phyloP scores from a whole-genome alignment of 1,140 invertebrate genomes.

The Papilio helenus region DNA sequence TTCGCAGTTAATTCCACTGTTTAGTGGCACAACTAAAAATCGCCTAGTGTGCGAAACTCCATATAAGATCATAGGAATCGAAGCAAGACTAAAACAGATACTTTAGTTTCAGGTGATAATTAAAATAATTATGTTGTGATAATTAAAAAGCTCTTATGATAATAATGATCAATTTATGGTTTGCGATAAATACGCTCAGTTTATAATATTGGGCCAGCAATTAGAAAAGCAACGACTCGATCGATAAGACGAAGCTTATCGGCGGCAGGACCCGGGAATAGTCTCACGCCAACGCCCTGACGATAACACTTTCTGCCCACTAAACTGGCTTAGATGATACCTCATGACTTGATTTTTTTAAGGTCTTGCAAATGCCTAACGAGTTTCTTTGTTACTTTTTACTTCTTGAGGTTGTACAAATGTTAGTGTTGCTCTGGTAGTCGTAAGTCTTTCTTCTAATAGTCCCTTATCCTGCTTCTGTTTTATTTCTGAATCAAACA shows the following conservation, averaged over 20 bases:
- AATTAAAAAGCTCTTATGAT: no score
- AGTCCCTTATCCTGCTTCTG: no score
- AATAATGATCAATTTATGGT: neutral
- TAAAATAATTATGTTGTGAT: no score
- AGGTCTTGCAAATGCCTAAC: neutral
- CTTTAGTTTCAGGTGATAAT: no score
- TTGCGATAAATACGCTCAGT: neutral
- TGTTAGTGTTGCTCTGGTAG: no score
- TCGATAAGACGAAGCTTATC: conserved; percentile 34
- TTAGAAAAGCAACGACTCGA: conserved; percentile 21
- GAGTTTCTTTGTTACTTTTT: neutral
- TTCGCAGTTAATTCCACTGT: no score
- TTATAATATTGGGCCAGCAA: neutral
- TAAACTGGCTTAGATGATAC: neutral
- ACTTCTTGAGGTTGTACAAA: neutral
- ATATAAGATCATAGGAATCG: no score
- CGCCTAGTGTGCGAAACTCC: no score
- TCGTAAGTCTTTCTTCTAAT: no score
- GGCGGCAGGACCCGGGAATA: conserved; percentile 23
- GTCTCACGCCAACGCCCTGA: conserved; percentile 33
- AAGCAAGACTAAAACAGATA: no score
- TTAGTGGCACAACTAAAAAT: no score
- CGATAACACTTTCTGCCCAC: conserved; percentile 2
- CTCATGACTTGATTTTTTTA: neutral
- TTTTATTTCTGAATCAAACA: no score